Conservation (phyloP, 2,113 vertebrate species). For the Albula glossodonta region DNA sequence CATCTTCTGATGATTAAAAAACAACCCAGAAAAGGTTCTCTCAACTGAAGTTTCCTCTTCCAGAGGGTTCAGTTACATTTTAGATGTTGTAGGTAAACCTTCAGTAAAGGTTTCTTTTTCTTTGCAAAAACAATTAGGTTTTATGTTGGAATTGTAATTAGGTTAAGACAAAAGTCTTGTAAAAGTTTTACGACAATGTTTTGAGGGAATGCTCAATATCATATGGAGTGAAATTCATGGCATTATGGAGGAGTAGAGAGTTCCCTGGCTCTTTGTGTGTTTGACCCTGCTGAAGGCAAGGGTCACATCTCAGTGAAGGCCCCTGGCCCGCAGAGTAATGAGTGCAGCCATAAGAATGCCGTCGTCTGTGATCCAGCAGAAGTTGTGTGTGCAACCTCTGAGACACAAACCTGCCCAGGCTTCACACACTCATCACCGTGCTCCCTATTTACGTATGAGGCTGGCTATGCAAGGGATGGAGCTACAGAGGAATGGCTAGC, state of each 20-base stretch:
- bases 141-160: neutral
- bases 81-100: neutral
- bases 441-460: neutral
- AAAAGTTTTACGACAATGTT: neutral
- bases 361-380: neutral
- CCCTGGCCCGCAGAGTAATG: neutral
- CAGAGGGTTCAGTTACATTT: neutral
- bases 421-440: neutral
- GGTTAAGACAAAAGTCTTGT: neutral
- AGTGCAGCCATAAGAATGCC: neutral
- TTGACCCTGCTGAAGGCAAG: neutral
- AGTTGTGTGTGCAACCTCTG: neutral
- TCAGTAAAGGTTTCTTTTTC: neutral
- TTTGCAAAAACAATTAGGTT: neutral
- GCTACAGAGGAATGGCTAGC: neutral
- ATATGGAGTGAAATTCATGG: neutral
- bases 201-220: neutral
- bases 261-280: too few species aligned
- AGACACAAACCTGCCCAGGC: neutral
- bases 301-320: neutral
- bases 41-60: neutral
- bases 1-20: slow-evolving; percentile 9
- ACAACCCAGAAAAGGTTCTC: neutral
- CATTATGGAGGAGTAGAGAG: neutral
- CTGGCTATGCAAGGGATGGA: neutral